Evolutionary conservation across 2,113 vertebrate species (phyloP).

Genomic region (Epinephelus moara): DNA sequence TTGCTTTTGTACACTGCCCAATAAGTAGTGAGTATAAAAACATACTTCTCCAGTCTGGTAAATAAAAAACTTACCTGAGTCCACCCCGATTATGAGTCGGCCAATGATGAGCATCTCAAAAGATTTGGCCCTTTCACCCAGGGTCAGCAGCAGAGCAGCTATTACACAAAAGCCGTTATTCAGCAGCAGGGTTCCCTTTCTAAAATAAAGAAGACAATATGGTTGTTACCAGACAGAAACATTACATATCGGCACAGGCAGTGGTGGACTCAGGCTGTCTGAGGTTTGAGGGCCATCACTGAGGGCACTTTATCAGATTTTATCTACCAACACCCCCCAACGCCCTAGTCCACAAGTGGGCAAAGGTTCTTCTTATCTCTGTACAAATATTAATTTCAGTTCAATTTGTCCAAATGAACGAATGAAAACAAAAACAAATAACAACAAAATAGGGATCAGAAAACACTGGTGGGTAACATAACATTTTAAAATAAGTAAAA

Average conservation of each 20-base stretch:
- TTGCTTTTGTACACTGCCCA: neutral
- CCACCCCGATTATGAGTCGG: slow-evolving; percentile 90
- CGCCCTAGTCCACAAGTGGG: too few species aligned
- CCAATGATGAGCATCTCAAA: slow-evolving; percentile 96
- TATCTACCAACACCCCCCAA: too few species aligned
- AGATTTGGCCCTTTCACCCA: slow-evolving; percentile 84
- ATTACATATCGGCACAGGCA: neutral
- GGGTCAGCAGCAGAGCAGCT: slow-evolving; percentile 88
- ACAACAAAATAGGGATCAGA: too few species aligned
- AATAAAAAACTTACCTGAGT: slow-evolving; percentile 88
- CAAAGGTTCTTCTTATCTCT: neutral
- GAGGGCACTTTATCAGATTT: too few species aligned
- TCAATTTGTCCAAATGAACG: neutral
- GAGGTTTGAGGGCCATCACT: too few species aligned
- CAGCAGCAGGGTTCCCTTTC: slow-evolving; percentile 89
- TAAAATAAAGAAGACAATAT: slow-evolving; percentile 65
- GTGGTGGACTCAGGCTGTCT: too few species aligned
- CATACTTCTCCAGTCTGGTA: neutral
- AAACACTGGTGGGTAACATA: neutral
- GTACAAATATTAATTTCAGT: neutral
- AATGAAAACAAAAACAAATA: neutral
- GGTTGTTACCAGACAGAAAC: neutral
- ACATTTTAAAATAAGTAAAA: neutral
- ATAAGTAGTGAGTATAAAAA: neutral
- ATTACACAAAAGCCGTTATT: slow-evolving; percentile 91